phyloP scores from a whole-genome alignment of 2,797 vertebrate species.

The Chiloscyllium punctatum region DNA sequence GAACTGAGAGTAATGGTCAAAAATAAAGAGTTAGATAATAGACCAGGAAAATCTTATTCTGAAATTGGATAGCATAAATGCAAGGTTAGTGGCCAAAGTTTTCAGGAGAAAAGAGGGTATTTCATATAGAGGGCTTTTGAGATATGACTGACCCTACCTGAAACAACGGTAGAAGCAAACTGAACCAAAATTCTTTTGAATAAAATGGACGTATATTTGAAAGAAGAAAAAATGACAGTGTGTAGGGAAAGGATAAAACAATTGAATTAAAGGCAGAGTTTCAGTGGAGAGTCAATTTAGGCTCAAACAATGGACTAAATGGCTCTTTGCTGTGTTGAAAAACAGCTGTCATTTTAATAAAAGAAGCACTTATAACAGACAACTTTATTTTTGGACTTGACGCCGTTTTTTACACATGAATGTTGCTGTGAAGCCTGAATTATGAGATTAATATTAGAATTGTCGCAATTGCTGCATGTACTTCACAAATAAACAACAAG shows the following conservation, averaged over 20 bases:
- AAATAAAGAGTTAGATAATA: not conserved
- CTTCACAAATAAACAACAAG: conserved; percentile 32
- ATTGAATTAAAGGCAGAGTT: not conserved
- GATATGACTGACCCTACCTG: not conserved
- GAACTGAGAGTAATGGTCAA: not conserved
- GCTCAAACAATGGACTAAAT: not conserved
- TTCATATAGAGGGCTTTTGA: not conserved
- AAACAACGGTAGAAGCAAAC: not conserved
- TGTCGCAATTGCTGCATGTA: not conserved
- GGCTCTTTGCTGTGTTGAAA: not conserved
- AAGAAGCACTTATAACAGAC: not conserved
- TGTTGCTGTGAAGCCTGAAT: not conserved
- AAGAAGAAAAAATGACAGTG: not conserved
- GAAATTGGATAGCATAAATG: not conserved
- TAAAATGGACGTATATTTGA: not conserved
- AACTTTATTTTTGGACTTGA: not conserved
- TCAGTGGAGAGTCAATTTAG: no score
- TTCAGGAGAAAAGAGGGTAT: not conserved
- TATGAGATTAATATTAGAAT: conserved; percentile 10
- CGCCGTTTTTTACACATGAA: not conserved
- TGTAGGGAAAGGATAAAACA: not conserved
- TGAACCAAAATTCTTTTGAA: not conserved
- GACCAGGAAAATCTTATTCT: not conserved
- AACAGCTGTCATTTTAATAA: not conserved
- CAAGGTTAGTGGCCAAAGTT: not conserved